Percentiles rank a stretch among this genome's conserved stretches.
phyloP scores from a whole-genome alignment of 2,113 vertebrate genomes.

The Cynopterus brachyotis region DNA sequence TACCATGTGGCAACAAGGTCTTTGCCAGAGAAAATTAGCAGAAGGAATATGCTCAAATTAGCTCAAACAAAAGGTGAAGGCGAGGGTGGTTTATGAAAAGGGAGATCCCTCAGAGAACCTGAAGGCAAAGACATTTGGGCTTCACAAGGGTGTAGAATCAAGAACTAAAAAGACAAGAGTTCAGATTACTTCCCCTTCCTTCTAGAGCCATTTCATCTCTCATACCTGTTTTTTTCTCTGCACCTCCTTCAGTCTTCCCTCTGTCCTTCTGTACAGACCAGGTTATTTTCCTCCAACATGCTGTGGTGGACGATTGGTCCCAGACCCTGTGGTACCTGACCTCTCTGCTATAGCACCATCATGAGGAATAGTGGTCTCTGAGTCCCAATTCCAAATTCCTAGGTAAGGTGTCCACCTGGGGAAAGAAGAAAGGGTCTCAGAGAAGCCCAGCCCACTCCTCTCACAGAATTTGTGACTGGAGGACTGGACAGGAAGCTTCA shows the following conservation, averaged over 20 bases:
- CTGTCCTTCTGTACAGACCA: background rate
- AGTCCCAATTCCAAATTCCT: background rate
- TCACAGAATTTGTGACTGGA: background rate
- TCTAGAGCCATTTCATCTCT: background rate
- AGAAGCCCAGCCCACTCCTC: background rate
- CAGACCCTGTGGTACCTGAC: background rate
- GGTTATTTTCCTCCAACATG: background rate
- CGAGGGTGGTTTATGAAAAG: background rate
- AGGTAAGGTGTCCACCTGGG: background rate
- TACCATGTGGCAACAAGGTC: background rate
- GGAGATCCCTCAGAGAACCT: background rate
- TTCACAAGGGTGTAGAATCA: background rate
- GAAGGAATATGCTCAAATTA: background rate
- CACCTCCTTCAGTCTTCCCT: background rate
- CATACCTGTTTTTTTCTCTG: background rate
- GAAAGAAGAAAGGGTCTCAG: background rate
- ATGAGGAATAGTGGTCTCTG: background rate
- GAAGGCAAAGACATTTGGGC: background rate
- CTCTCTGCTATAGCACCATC: background rate
- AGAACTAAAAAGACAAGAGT: background rate
- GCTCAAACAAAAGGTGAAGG: background rate
- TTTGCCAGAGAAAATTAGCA: background rate
- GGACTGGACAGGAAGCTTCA: background rate
- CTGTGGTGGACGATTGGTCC: background rate
- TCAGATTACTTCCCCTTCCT: background rate